Evolutionary conservation across 2,888 invertebrate species (phyloP), one percentile per base, ranked within the genome.

Genomic region (Polymixis lichenea): DNA sequence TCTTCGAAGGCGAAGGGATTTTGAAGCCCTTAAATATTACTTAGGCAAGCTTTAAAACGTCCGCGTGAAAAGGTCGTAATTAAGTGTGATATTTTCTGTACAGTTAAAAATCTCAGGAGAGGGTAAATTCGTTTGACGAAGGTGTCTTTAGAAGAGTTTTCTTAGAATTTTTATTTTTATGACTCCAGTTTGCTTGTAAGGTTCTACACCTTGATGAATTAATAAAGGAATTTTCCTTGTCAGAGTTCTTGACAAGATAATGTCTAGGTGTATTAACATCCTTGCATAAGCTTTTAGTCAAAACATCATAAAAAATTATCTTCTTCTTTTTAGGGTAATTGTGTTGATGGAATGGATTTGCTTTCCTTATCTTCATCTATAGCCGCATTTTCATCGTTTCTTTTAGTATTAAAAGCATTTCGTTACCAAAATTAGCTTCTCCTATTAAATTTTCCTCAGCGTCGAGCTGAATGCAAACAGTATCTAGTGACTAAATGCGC

Each of bases 31-130:
- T 86, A 86, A 87, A 88, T 87, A 88, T 87, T 86, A 87, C 88
- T 87, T 84, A 87, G 78, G 76, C 75, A 78, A 84, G 88, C 85
- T 88, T 88, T 88, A 86, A 87, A 88, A 88, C 73, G 88, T 88
- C 75, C 69, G 84, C 84, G 84, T 74, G 77, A 77, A 87, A 84
- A 78, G 82, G 66, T 71, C 68, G 80, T 87, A 86, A 87, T 87
- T 87, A 85, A 86, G 88, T 87, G 86, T 79, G 80, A 88, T 87
- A 87, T 87, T 88, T 84, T 82, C 79, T 78, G 84, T 82, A 75
- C 86, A 79, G 83, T 88, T 80, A 74, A 86, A 87, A 88, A 88
- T 76, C 80, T 88, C 82, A 55, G 71, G 79, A 80, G 87, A 79
- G 75, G 80, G 80, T 85, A 68, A 83, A 82, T 79, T 84, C 78